Conservation (phyloP, 2,888 invertebrate species). For the Zygogramma bicolorata region DNA sequence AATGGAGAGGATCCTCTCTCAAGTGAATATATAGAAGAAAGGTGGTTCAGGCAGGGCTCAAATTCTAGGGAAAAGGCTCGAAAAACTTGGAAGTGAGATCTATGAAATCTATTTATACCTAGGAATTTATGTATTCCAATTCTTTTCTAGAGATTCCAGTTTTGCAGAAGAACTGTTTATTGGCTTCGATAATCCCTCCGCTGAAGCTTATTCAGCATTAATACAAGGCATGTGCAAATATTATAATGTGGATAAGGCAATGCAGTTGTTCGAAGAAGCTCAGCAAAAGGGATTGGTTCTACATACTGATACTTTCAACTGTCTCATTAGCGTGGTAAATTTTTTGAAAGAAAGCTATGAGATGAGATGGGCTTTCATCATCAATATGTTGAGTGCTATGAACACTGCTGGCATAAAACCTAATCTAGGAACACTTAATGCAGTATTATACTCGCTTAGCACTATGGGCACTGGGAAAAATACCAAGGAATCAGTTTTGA, state of each 20-base stretch:
- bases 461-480: constrained; percentile 65
- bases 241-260: constrained; percentile 76
- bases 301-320: constrained; percentile 78
- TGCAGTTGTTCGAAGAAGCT: constrained; percentile 75
- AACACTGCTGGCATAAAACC: constrained; percentile 69
- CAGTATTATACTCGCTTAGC: constrained; percentile 70
- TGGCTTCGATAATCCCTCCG: constrained; percentile 76
- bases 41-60: constrained; percentile 76
- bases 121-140: too few relatives aligned
- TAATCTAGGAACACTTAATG: constrained; percentile 77
- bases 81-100: constrained; percentile 83
- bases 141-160: constrained; percentile 71
- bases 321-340: constrained; percentile 73
- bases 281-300: constrained; percentile 74
- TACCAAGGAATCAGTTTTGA: constrained; percentile 67
- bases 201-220: constrained; percentile 80
- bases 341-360: constrained; percentile 76
- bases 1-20: constrained; percentile 79
- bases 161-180: constrained; percentile 83
- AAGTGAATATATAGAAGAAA: constrained; percentile 82
- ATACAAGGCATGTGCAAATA: constrained; percentile 88
- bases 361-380: constrained; percentile 74
- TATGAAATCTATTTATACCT: too few relatives aligned
- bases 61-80: constrained; percentile 68
- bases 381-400: constrained; percentile 76